Evolutionary conservation across 1,140 invertebrate genomes (phyloP).

Genomic region (Nephila pilipes): DNA sequence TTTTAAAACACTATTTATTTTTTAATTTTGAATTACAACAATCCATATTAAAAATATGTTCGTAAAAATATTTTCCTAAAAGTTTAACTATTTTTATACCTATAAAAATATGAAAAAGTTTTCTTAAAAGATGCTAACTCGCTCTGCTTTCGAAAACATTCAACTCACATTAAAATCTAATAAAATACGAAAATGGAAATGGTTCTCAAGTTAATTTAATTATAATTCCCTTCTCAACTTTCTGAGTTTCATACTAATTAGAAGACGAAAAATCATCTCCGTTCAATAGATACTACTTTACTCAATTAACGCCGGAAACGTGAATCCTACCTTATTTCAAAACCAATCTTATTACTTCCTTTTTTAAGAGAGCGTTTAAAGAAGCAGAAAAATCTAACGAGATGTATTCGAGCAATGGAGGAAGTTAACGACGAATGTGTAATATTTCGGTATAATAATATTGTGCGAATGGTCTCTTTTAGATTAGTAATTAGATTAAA

Average conservation of each 20-base stretch:
- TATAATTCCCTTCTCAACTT: background rate
- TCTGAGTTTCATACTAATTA: background rate
- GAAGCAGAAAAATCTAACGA: background rate
- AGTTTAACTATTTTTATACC: background rate
- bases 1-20: too few species aligned
- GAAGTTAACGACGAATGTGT: background rate
- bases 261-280: background rate
- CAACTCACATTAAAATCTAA: background rate
- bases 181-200: background rate
- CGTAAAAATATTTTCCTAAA: background rate
- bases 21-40: too few species aligned
- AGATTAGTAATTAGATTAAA: too few species aligned
- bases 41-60: too few species aligned
- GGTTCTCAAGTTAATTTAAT: slow-evolving; percentile 36
- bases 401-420: background rate
- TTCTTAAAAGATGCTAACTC: background rate
- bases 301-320: background rate
- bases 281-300: background rate
- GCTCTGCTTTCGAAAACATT: background rate
- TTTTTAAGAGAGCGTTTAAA: background rate
- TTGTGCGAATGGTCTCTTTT: too few species aligned
- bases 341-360: background rate
- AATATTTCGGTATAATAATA: too few species aligned
- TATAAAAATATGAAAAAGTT: background rate
- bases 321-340: background rate